phyloP scores from a whole-genome alignment of 2,113 vertebrate species.

The Cyprichromis sp. region DNA sequence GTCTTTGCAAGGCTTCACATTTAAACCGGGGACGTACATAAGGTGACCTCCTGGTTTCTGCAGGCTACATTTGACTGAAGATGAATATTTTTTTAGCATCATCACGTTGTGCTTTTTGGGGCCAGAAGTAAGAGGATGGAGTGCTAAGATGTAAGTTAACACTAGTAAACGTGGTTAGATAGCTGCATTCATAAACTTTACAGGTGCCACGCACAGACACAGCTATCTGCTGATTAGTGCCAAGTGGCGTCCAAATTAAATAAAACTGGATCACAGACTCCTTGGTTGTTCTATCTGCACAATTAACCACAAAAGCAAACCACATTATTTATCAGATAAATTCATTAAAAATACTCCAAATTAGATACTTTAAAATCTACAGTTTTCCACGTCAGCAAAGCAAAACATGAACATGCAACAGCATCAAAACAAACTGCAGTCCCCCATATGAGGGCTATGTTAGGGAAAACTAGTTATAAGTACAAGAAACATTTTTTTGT shows the following conservation, averaged over 20 bases:
- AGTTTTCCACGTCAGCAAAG: background rate
- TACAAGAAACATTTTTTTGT: background rate
- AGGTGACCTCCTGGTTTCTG: background rate
- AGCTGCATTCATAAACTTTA: background rate
- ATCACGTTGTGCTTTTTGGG: background rate
- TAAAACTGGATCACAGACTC: background rate
- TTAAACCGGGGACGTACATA: background rate
- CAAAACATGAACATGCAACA: background rate
- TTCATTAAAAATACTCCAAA: background rate
- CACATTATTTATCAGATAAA: background rate
- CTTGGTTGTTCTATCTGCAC: background rate
- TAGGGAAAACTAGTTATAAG: rapidly evolving
- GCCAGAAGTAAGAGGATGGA: background rate
- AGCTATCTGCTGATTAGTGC: background rate
- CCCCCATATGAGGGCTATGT: rapidly evolving
- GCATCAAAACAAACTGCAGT: rapidly evolving
- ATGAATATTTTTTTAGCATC: background rate
- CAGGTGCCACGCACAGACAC: rapidly evolving
- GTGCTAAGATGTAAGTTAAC: background rate
- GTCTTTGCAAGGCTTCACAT: background rate
- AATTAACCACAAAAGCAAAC: background rate
- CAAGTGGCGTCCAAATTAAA: background rate
- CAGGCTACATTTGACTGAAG: background rate
- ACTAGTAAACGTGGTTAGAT: background rate
- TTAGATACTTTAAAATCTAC: background rate